Conservation (phyloP, 1,140 invertebrate species). For the Anagrus nilaparvatae region DNA sequence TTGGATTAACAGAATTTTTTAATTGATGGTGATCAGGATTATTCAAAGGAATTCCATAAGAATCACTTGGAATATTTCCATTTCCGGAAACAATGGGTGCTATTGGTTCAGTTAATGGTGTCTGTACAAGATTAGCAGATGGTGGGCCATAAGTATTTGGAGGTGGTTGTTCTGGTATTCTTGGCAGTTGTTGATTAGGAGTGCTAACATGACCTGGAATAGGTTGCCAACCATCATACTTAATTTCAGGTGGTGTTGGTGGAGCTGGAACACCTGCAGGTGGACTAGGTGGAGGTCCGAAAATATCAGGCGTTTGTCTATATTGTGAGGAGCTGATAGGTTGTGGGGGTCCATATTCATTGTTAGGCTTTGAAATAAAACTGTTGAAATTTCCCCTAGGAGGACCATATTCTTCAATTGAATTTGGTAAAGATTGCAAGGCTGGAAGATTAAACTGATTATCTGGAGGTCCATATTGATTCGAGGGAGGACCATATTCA, state of each 20-base stretch:
- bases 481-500: slow-evolving; percentile 30
- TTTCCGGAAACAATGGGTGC: slow-evolving; percentile 11
- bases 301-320: slow-evolving; percentile 33
- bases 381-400: no score
- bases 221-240: slow-evolving; percentile 76
- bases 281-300: slow-evolving; percentile 46
- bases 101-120: background rate
- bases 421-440: background rate
- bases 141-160: slow-evolving; percentile 12
- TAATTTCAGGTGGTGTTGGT: slow-evolving; percentile 61
- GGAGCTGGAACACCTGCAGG: slow-evolving; percentile 58
- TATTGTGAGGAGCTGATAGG: slow-evolving; percentile 18
- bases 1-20: slow-evolving; percentile 29
- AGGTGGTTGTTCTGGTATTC: slow-evolving; percentile 3
- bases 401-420: slow-evolving; percentile 14
- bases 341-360: slow-evolving; percentile 41
- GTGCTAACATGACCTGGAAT: slow-evolving; percentile 52
- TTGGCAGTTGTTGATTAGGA: slow-evolving; percentile 21
- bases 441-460: background rate
- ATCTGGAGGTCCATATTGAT: slow-evolving; percentile 28
- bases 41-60: slow-evolving; percentile 36
- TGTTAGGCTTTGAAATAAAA: slow-evolving; percentile 38
- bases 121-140: no score
- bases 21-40: slow-evolving; percentile 35
- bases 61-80: slow-evolving; percentile 33